Evolutionary conservation across 1,140 invertebrate species (phyloP), one percentile per base, ranked within the genome.

Genomic region (Lepidotrigona ventralis): DNA sequence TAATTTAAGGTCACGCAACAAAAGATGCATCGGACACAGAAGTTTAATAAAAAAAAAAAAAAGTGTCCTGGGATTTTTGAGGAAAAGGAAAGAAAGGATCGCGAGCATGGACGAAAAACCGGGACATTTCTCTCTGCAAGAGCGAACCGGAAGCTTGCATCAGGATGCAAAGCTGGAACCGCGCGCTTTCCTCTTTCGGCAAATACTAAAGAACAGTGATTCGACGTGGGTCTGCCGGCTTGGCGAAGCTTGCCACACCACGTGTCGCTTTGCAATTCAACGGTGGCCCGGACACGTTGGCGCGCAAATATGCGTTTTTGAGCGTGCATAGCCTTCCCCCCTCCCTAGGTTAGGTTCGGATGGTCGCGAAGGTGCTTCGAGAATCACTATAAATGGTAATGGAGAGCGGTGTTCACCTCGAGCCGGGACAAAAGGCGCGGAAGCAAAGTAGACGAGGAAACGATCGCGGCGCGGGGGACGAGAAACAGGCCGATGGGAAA

Each of bases 301-400:
- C 23, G 58, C 68, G 76, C 78, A 88, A 83, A 84, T 81, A 75
- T 75, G 79, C 83, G 80, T 86, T 88, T 88, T 88, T 88, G 85
- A 82, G 85, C 64, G 85, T 87, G 88, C 86, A 88, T 84, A 79
- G 71, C 78, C 75, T 85, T 4, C 33, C 0, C 39, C 6, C 8
- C 39, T 0, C 6, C 39, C 6, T 46, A 8, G 39, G 39, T 46
- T 46, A 46, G 66, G 81, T 83, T 88, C 77, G 76, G 71, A 74
- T 85, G 71, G 85, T 75, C 81, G 85, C 79, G 23, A 70, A 87
- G 87, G 89, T 89, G 85, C 83, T 92, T 92, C 90, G 90, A 86
- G 91, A 93, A 93, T 93, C 93, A 93, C 93, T 93, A 93, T 94
- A 94, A 93, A 93, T 93, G 93, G 90, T 93, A 93, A 93, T 93